Conservation (phyloP, 2,888 invertebrate genomes). For the Chydorus sphaericus region DNA sequence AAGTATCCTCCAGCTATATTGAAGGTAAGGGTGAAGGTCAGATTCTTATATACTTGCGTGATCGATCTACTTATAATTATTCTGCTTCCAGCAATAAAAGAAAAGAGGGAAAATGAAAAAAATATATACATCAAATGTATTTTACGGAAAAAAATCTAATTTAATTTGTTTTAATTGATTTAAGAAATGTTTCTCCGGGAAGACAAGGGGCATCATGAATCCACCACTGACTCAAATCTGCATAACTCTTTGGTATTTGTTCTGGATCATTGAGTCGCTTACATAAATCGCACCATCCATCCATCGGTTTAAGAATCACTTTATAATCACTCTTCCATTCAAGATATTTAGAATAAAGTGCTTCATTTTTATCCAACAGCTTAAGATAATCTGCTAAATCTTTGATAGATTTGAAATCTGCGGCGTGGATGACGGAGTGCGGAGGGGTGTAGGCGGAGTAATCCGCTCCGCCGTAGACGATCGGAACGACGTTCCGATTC, state of each 20-base stretch:
- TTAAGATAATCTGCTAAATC: slow-evolving; percentile 20
- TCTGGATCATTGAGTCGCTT: not conserved
- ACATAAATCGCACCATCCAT: slow-evolving; percentile 3
- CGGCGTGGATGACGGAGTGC: slow-evolving; percentile 23
- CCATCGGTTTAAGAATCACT: not conserved
- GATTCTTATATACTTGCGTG: no score
- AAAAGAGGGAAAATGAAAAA: no score
- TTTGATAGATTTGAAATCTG: slow-evolving; percentile 21
- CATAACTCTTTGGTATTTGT: not conserved
- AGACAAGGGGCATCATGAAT: not conserved
- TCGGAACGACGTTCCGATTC: slow-evolving; percentile 22
- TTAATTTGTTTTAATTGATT: no score
- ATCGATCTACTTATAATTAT: no score
- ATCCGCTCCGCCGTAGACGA: slow-evolving; percentile 23
- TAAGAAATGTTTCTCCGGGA: not conserved
- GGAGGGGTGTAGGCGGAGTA: slow-evolving; percentile 21
- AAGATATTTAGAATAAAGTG: slow-evolving; percentile 19
- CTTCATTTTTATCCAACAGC: slow-evolving; percentile 19
- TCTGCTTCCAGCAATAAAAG: no score
- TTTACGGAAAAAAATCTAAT: no score
- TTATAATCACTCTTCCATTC: slow-evolving; percentile 18
- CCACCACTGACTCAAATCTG: not conserved
- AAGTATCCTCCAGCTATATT: no score
- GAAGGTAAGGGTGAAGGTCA: no score
- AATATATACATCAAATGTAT: no score